Conservation (phyloP, 2,888 invertebrate species). For the Drosophila falleni region DNA sequence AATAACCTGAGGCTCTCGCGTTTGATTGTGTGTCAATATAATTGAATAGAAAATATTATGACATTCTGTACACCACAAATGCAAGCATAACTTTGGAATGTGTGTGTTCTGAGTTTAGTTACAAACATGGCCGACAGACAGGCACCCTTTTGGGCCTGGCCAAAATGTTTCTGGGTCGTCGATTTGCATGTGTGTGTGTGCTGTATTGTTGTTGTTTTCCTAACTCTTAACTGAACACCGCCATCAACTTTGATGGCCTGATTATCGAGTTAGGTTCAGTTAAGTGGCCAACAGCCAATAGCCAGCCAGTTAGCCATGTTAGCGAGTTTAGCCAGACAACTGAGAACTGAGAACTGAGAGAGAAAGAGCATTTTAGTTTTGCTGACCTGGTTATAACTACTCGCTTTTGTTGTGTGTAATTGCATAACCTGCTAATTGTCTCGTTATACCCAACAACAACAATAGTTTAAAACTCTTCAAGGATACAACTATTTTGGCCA, state of each 20-base stretch:
- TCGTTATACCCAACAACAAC: slow-evolving; percentile 7
- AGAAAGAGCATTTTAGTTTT: not conserved
- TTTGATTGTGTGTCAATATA: slow-evolving; percentile 53
- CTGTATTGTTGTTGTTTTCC: slow-evolving; percentile 19
- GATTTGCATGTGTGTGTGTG: slow-evolving; percentile 9
- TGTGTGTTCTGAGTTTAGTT: too few relatives aligned
- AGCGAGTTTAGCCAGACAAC: not conserved
- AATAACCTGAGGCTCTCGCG: slow-evolving; percentile 10
- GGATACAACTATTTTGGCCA: not conserved
- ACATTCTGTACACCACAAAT: slow-evolving; percentile 51
- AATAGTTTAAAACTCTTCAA: not conserved
- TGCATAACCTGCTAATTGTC: slow-evolving; percentile 13
- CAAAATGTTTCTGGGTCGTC: slow-evolving; percentile 10
- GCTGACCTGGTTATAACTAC: slow-evolving; percentile 13
- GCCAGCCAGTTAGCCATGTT: not conserved
- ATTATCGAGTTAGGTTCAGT: slow-evolving; percentile 69
- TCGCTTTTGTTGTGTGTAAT: slow-evolving; percentile 12
- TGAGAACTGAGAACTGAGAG: too few relatives aligned
- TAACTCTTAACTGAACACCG: not conserved
- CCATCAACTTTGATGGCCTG: slow-evolving; percentile 67
- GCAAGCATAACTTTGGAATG: slow-evolving; percentile 1
- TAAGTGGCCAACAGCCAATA: slow-evolving; percentile 35
- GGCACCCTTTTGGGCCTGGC: slow-evolving; percentile 1
- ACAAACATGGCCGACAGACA: too few relatives aligned
- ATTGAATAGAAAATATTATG: slow-evolving; percentile 63